Evolutionary conservation across 2,113 vertebrate species (phyloP).

Genomic region (Platysternon megacephalum): DNA sequence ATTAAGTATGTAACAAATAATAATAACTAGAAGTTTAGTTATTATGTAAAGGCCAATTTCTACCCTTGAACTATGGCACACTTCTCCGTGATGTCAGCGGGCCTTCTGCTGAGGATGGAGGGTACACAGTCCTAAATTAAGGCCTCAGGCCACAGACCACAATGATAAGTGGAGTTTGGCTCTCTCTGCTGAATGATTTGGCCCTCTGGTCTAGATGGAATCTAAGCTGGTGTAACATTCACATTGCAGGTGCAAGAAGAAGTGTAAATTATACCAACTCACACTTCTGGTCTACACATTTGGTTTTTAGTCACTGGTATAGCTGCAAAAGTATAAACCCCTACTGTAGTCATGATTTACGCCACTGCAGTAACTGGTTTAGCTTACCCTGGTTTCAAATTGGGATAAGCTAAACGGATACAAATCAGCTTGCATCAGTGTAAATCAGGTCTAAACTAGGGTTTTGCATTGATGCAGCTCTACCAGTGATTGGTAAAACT

Average conservation of each 20-base stretch:
- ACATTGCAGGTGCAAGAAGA: not conserved
- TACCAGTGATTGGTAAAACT: not conserved
- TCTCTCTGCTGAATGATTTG: not conserved
- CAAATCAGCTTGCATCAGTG: not conserved
- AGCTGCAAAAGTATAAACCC: not conserved
- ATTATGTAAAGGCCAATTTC: not conserved
- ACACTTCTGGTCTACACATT: not conserved
- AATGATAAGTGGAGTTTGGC: not conserved
- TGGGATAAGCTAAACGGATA: conserved; percentile 12
- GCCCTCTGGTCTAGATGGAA: not conserved
- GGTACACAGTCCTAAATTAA: not conserved
- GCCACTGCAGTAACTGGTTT: not conserved
- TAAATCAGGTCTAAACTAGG: conserved; percentile 16
- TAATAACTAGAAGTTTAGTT: not conserved
- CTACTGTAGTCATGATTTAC: conserved; percentile 11
- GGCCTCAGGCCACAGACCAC: not conserved
- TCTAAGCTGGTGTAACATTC: not conserved
- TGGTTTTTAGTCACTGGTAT: not conserved
- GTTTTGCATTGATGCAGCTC: not conserved
- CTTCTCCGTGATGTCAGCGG: not conserved
- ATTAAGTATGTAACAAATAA: not conserved
- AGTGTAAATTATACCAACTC: not conserved
- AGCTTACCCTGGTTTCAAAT: conserved; percentile 14
- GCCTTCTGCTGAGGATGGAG: not conserved
- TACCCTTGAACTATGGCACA: not conserved